These are phyloP conservation scores for Dicentrarchus labrax DNA, from an alignment of 2,113 vertebrate species.

Conservation along the genomic window DNA sequence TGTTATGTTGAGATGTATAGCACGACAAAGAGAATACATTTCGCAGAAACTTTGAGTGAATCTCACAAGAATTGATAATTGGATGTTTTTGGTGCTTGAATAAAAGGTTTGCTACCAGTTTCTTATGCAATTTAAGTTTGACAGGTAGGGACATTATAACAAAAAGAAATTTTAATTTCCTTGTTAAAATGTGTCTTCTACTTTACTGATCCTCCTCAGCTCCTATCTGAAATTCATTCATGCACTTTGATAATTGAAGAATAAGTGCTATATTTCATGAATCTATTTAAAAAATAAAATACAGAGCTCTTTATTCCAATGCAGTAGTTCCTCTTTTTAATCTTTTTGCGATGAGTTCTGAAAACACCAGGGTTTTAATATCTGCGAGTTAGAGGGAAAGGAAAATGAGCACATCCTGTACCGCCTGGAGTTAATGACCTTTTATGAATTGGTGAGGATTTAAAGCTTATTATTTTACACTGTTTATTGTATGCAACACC, in stretches of 20 bases:
- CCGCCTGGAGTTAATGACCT: conserved; percentile 20
- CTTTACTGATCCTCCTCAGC: conserved; percentile 13
- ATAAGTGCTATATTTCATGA: conserved; percentile 16
- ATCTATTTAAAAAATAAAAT: conserved; percentile 1
- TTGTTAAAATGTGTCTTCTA: conserved; percentile 22
- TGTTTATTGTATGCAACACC: not conserved
- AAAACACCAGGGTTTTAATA: conserved; percentile 31
- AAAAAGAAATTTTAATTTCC: not conserved
- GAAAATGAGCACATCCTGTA: conserved; percentile 3
- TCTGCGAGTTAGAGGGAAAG: not conserved
- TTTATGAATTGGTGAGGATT: conserved; percentile 35
- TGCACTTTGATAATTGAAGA: conserved; percentile 45
- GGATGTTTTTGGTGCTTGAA: conserved; percentile 18
- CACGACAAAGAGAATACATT: not conserved
- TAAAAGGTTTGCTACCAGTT: not conserved
- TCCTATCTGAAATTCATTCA: conserved; percentile 6
- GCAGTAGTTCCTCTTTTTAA: not conserved
- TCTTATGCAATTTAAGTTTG: not conserved
- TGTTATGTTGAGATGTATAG: not conserved
- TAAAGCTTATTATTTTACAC: conserved; percentile 25
- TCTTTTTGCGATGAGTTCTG: not conserved
- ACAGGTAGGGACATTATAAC: not conserved
- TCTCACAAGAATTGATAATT: conserved; percentile 4
- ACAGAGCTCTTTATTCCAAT: not conserved
- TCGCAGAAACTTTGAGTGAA: not conserved